A percentile compares a stretch with the other conserved stretches of the same genome.
Conservation (phyloP, 2,113 vertebrate species). For the Rhineura floridana region DNA sequence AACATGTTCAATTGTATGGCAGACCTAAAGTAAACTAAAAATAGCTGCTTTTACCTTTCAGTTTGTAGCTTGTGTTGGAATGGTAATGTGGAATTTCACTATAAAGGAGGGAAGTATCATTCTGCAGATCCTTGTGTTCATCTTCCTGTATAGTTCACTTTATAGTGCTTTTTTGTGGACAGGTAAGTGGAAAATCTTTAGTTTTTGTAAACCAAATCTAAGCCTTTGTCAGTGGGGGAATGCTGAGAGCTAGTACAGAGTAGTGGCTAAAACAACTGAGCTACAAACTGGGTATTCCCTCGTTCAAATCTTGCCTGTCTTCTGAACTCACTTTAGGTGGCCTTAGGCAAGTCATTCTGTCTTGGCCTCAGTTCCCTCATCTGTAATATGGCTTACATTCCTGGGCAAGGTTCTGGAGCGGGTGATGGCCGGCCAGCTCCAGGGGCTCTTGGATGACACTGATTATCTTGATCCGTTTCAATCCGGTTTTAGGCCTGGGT, state of each 20-base stretch:
- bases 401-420: too few species aligned
- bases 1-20: not conserved
- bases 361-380: too few species aligned
- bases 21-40: not conserved
- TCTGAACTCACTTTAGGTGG: not conserved
- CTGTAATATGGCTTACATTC: too few species aligned
- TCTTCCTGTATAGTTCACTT: conserved; percentile 88
- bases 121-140: conserved; percentile 87
- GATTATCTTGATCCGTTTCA: too few species aligned
- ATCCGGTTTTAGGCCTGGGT: too few species aligned
- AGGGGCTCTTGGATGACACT: too few species aligned
- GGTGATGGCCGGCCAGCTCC: too few species aligned
- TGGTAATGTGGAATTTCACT: conserved; percentile 92
- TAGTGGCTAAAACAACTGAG: not conserved
- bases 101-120: conserved; percentile 81
- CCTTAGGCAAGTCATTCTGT: too few species aligned
- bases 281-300: not conserved
- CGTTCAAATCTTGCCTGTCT: not conserved
- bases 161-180: conserved; percentile 95
- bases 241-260: not conserved
- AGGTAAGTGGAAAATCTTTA: conserved; percentile 76
- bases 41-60: conserved; percentile 64
- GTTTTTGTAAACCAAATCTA: conserved; percentile 25
- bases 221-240: not conserved
- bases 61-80: conserved; percentile 88